phyloP scores from a whole-genome alignment of 2,797 vertebrate genomes.

The Coracias cyanogaster region DNA sequence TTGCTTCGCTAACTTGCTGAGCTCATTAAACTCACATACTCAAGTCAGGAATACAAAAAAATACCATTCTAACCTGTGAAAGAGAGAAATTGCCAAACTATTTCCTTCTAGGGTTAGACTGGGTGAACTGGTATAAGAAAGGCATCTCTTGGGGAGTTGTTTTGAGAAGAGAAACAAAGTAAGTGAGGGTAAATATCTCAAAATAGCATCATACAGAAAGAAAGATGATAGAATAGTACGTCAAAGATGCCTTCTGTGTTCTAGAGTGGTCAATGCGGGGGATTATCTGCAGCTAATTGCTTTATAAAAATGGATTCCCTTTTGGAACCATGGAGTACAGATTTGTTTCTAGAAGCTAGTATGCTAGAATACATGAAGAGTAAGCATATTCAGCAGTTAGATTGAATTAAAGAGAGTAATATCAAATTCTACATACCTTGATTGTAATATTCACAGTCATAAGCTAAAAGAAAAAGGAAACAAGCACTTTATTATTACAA shows the following conservation, averaged over 20 bases:
- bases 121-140: neutral
- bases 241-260: neutral
- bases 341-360: neutral
- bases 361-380: neutral
- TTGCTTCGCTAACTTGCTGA: neutral
- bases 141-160: neutral
- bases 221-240: neutral
- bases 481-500: neutral
- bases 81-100: neutral
- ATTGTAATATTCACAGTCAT: conserved; percentile 98
- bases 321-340: neutral
- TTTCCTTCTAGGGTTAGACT: neutral
- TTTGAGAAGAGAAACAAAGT: neutral
- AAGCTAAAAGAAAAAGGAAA: conserved; percentile 84
- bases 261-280: neutral
- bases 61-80: neutral
- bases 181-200: neutral
- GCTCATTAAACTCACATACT: neutral
- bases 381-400: neutral
- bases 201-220: neutral
- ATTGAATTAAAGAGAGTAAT: neutral
- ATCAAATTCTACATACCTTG: conserved; percentile 86
- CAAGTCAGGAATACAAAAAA: neutral
- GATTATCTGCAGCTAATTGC: neutral
- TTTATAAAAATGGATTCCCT: neutral